Conservation (phyloP, 2,113 vertebrate species). For the Prietella phreatophila region DNA sequence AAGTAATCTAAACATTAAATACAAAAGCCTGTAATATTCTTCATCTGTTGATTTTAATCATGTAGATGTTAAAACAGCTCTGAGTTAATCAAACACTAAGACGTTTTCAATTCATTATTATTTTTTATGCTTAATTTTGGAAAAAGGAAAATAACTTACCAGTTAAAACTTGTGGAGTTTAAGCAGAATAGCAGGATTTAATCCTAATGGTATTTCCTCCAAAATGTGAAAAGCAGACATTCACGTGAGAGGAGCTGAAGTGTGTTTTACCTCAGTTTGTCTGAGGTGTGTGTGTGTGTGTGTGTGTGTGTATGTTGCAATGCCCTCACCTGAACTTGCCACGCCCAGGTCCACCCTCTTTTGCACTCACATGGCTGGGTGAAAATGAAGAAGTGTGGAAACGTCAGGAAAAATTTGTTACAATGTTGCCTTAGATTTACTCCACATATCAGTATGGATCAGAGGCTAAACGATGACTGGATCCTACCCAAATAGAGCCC, state of each 20-base stretch:
- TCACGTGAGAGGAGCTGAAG: background rate
- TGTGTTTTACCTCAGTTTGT: background rate
- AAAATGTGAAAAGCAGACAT: background rate
- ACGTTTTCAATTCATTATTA: background rate
- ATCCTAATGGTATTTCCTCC: background rate
- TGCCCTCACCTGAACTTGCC: background rate
- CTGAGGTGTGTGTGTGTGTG: background rate
- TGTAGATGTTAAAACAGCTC: background rate
- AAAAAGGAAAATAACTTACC: constrained; percentile 13
- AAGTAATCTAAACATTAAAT: background rate
- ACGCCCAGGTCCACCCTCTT: constrained; percentile 13
- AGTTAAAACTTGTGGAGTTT: background rate
- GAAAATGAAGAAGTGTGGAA: background rate
- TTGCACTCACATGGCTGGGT: background rate
- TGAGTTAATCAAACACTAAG: background rate
- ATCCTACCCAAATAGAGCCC: too few species aligned
- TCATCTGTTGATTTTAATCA: background rate
- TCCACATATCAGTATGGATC: background rate
- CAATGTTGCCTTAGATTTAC: background rate
- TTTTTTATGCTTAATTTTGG: background rate
- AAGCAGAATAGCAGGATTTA: background rate
- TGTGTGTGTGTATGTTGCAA: constrained; percentile 20
- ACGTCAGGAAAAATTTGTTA: background rate
- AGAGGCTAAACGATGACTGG: too few species aligned
- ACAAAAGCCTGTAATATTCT: background rate